Evolutionary conservation across 2,113 vertebrate genomes (phyloP).

Genomic region (Ranitomeya variabilis): DNA sequence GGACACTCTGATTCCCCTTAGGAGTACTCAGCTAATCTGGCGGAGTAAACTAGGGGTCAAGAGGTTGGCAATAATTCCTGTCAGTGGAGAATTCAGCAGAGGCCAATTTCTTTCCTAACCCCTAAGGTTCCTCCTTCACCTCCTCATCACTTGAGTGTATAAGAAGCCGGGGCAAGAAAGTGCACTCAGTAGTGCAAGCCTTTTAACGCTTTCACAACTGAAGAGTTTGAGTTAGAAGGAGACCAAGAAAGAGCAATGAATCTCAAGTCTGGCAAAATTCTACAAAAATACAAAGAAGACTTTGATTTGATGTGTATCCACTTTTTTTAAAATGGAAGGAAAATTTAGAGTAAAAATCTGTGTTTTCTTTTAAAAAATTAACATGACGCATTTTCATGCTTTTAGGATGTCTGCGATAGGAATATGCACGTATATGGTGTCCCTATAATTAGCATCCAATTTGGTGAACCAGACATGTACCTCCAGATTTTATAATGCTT

Average conservation of each 20-base stretch:
- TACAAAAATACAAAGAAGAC: not conserved
- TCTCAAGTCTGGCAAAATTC: not conserved
- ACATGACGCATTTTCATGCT: no score
- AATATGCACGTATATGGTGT: no score
- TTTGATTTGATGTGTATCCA: no score
- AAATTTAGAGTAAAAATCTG: no score
- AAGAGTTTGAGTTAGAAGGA: not conserved
- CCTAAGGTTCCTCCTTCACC: slow-evolving; percentile 59
- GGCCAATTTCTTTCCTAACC: slow-evolving; percentile 50
- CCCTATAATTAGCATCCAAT: no score
- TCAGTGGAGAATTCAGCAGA: slow-evolving; percentile 59
- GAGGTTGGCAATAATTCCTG: slow-evolving; percentile 64
- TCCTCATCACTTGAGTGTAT: not conserved
- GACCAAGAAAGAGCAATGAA: not conserved
- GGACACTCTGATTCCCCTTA: slow-evolving; percentile 46
- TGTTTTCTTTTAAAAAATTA: no score
- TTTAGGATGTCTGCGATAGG: no score
- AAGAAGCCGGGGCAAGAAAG: slow-evolving; percentile 30
- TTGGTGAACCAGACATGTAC: no score
- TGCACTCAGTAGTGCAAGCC: not conserved
- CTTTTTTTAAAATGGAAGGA: no score
- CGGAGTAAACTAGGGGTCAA: slow-evolving; percentile 58
- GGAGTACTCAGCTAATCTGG: slow-evolving; percentile 56
- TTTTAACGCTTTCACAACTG: slow-evolving; percentile 21
- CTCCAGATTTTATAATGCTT: no score